These are phyloP conservation scores for Thermophis baileyi DNA, from an alignment of 2,113 vertebrate genomes.

Conservation along the genomic window DNA sequence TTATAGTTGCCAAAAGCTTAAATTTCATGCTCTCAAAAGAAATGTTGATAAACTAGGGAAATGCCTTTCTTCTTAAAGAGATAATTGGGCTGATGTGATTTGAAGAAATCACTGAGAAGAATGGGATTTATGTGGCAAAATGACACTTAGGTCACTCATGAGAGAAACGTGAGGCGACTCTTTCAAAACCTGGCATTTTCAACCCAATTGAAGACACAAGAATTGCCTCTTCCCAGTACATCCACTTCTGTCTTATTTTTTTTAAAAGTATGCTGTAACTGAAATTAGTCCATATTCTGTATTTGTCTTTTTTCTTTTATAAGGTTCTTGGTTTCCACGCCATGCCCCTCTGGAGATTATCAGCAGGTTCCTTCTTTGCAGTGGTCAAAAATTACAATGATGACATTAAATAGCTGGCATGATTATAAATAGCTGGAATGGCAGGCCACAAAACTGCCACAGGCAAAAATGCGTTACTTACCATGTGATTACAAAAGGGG, in stretches of 20 bases:
- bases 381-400: constrained; percentile 44
- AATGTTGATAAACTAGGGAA: background rate
- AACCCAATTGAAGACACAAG: background rate
- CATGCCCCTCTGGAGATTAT: constrained; percentile 40
- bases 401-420: constrained; percentile 35
- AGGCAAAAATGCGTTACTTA: constrained; percentile 5
- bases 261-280: background rate
- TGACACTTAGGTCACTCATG: background rate
- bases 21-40: background rate
- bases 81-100: background rate
- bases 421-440: constrained; percentile 32
- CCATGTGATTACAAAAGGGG: constrained; percentile 23
- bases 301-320: constrained; percentile 11
- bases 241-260: background rate
- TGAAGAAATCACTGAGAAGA: background rate
- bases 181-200: background rate
- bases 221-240: background rate
- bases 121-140: background rate
- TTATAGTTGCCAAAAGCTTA: background rate
- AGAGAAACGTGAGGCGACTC: no score
- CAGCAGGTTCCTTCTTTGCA: constrained; percentile 45
- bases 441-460: constrained; percentile 40
- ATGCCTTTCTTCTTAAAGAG: background rate
- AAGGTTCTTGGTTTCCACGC: constrained; percentile 48
- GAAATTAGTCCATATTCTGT: background rate